Conservation (phyloP, 2,888 invertebrate species). For the Tenthredo distinguenda region DNA sequence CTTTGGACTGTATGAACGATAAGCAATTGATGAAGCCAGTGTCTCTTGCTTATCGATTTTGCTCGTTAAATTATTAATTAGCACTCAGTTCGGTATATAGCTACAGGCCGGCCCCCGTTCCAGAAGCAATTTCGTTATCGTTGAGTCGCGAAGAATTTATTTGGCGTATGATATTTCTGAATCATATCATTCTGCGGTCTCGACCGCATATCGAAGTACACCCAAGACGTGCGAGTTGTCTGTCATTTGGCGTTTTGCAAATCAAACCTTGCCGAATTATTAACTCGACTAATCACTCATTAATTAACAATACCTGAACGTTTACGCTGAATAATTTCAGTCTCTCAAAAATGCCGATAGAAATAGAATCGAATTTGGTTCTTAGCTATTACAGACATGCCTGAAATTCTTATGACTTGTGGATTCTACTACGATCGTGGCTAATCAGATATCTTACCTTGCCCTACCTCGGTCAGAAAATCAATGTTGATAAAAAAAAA, state of each 20-base stretch:
- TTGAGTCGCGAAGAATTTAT: not conserved
- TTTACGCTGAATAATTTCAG: not conserved
- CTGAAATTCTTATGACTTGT: not conserved
- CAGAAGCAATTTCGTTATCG: not conserved
- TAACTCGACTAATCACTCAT: not conserved
- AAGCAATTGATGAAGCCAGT: not conserved
- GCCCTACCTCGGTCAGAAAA: not conserved
- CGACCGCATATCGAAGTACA: not conserved
- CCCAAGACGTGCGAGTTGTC: slow-evolving; percentile 28
- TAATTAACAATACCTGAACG: not conserved
- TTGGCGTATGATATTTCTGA: not conserved
- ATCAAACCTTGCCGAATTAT: not conserved
- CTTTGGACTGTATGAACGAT: not conserved
- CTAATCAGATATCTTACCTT: not conserved
- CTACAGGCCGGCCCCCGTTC: not conserved
- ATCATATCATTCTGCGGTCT: not conserved
- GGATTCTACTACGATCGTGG: not conserved
- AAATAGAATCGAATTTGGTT: not conserved
- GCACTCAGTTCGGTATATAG: not conserved
- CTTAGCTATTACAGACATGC: not conserved
- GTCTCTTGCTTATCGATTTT: slow-evolving; percentile 23
- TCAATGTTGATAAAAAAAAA: not conserved
- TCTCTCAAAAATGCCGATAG: not conserved
- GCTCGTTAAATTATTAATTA: slow-evolving; percentile 9
- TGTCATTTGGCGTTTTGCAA: slow-evolving; percentile 5